These are phyloP conservation scores for Schizopygopsis malacanthus DNA, from an alignment of 2,797 vertebrate species.

Conservation along the genomic window DNA sequence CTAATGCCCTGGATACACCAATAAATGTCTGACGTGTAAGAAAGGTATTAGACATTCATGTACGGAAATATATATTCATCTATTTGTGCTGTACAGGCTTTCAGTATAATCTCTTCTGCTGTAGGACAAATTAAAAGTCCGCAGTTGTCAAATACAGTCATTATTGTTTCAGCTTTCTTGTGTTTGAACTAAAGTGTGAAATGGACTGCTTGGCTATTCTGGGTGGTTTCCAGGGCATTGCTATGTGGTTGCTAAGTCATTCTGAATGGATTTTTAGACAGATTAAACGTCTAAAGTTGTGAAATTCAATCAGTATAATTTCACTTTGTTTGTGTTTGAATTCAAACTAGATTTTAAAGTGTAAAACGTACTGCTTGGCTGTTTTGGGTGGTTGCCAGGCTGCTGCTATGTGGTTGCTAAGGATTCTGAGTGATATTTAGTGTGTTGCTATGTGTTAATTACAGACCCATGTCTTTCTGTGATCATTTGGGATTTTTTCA, in stretches of 20 bases:
- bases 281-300: too few relatives aligned
- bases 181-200: not conserved
- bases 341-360: not conserved
- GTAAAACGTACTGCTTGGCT: not conserved
- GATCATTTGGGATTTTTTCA: not conserved
- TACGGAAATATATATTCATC: conserved; percentile 33
- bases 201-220: not conserved
- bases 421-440: not conserved
- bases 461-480: not conserved
- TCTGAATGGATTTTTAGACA: not conserved
- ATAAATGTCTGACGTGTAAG: conserved; percentile 50
- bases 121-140: conserved; percentile 24
- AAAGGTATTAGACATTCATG: conserved; percentile 34
- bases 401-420: not conserved
- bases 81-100: conserved; percentile 38
- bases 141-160: conserved; percentile 11
- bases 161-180: not conserved
- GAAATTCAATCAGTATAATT: not conserved
- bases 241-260: not conserved
- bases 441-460: not conserved
- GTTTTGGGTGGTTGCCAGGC: not conserved
- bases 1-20: conserved; percentile 51
- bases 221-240: not conserved
- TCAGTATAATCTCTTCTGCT: conserved; percentile 26
- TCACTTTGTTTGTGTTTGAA: not conserved